These are phyloP conservation scores for Watsonalla cultraria DNA, from an alignment of 2,888 invertebrate genomes.

Conservation along the genomic window DNA sequence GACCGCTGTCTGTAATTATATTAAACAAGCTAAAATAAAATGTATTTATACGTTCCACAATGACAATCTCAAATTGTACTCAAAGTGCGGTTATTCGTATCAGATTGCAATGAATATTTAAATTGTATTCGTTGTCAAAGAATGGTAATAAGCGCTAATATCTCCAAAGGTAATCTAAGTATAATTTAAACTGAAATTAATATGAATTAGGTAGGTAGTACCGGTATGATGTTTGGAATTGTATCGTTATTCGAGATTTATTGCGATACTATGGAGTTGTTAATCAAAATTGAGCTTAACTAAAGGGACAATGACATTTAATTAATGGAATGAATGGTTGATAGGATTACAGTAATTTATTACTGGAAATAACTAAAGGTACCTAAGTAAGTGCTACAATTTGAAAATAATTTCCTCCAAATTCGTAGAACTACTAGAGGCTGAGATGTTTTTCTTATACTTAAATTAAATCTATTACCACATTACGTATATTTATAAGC, in stretches of 20 bases:
- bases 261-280: neutral
- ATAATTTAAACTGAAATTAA: slow-evolving; percentile 12
- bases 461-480: too few species aligned
- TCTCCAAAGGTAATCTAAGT: slow-evolving; percentile 14
- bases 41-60: too few species aligned
- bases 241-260: neutral
- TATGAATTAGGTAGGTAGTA: slow-evolving; percentile 1
- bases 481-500: too few species aligned
- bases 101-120: slow-evolving; percentile 37
- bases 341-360: neutral
- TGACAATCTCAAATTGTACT: too few species aligned
- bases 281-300: neutral
- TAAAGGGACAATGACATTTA: neutral
- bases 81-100: slow-evolving; percentile 20
- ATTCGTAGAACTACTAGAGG: too few species aligned
- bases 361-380: too few species aligned
- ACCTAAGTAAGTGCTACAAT: too few species aligned
- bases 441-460: too few species aligned
- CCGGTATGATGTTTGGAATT: neutral
- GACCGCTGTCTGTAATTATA: too few species aligned
- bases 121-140: slow-evolving; percentile 31
- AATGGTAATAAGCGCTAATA: slow-evolving; percentile 39
- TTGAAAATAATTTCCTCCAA: too few species aligned
- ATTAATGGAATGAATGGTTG: neutral
- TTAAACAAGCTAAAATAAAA: too few species aligned